phyloP scores from a whole-genome alignment of 1,140 invertebrate genomes.

The Bathynomus jamesi region DNA sequence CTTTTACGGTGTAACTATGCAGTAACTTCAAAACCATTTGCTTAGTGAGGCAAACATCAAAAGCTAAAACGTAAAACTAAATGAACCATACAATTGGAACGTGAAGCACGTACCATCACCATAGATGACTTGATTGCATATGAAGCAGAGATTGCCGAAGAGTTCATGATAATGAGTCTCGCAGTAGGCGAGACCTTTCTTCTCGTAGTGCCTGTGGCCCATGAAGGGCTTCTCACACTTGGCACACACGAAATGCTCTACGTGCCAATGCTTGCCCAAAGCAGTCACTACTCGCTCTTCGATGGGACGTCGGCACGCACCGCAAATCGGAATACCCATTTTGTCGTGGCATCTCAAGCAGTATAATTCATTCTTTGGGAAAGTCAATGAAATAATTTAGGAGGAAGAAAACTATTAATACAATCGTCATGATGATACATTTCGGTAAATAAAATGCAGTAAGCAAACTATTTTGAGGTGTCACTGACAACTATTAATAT shows the following conservation, averaged over 20 bases:
- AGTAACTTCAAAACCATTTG: too few relatives aligned
- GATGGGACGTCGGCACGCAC: constrained; percentile 73
- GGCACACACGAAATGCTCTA: constrained; percentile 99
- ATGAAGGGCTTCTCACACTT: constrained; percentile 99
- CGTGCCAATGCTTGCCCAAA: constrained; percentile 98
- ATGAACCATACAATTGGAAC: too few relatives aligned
- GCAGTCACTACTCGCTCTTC: constrained; percentile 95
- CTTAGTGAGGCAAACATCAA: too few relatives aligned
- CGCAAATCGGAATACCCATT: constrained; percentile 79
- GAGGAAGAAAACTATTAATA: too few relatives aligned
- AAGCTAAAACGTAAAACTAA: too few relatives aligned
- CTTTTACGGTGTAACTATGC: too few relatives aligned
- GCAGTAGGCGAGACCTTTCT: constrained; percentile 96
- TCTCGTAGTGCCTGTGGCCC: constrained; percentile 97
- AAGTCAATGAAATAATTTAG: too few relatives aligned
- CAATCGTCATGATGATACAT: too few relatives aligned
- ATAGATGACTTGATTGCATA: constrained; percentile 95
- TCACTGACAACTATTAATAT: too few relatives aligned
- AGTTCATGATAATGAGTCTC: constrained; percentile 98
- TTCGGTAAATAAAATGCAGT: too few relatives aligned
- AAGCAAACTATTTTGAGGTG: too few relatives aligned
- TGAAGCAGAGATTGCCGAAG: constrained; percentile 97
- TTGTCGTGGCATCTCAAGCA: constrained; percentile 98
- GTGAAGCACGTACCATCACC: constrained; percentile 81
- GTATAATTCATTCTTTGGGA: constrained; percentile 78